A percentile compares a stretch with the other conserved stretches of the same genome.
Conservation (phyloP, 2,113 vertebrate genomes). For the Noctilio leporinus region DNA sequence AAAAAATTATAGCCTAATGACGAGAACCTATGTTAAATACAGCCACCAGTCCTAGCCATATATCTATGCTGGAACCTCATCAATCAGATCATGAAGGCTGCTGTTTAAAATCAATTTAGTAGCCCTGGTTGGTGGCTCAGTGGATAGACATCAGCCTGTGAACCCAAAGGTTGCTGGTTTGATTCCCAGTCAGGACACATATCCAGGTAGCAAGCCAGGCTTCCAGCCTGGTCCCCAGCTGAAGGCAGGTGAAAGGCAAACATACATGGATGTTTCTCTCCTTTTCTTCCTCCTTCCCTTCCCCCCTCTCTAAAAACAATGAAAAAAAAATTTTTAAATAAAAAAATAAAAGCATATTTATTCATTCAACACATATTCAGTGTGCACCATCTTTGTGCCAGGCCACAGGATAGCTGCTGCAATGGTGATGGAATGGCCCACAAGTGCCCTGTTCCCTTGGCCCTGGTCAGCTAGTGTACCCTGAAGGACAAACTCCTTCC, state of each 20-base stretch:
- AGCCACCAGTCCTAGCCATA: background rate
- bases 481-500: background rate
- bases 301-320: no score
- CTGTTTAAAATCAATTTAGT: no score
- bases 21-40: background rate
- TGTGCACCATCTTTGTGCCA: background rate
- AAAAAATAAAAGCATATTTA: background rate
- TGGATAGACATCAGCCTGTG: no score
- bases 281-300: no score
- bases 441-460: background rate
- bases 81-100: background rate
- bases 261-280: no score
- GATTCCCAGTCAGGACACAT: no score
- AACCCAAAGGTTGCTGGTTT: no score
- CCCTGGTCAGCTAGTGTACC: fast-evolving
- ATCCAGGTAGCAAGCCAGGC: no score
- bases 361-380: background rate
- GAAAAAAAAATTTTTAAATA: no score
- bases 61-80: background rate
- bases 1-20: background rate
- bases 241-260: no score
- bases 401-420: background rate
- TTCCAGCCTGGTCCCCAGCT: no score
- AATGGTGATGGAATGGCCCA: background rate
- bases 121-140: no score